Evolutionary conservation across 2,113 vertebrate genomes (phyloP), one percentile per base, ranked within the genome.

Genomic region (Siniperca knerii): DNA sequence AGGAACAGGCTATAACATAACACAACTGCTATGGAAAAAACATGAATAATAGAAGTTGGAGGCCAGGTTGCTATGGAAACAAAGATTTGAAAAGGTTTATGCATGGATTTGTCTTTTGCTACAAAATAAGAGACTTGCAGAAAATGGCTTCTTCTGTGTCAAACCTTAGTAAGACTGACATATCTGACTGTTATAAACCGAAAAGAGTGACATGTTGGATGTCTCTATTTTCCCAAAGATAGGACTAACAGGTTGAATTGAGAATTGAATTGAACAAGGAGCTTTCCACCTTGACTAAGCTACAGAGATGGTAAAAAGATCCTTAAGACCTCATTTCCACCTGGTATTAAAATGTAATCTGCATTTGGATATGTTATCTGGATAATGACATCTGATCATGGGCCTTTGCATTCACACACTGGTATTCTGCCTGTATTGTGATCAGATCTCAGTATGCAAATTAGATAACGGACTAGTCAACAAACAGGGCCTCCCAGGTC

Each of bases 31-130:
- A 13, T 61, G 37, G 48, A 74, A 66, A 21, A 68, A 85, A 58
- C 25, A 87, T 75, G 35, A 84, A 84, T 73, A 75, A 83, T 76
- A 89, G 73, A 91, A 87, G n/a, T 79, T 79, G 74, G 67, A 83
- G 77, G 58, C 48, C 50, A 74, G 46, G 93, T 93, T 95, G 88
- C 92, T 87, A 94, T 94, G 91, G 93, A 87, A 93, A 96, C 92
- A 87, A 69, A 79, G 84, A 89, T 87, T 82, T 85, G 23, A 37
- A 58, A 82, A 78, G 79, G 35, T 86, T 69, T 76, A 64, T 79
- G 42, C 72, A 77, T 66, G 42, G 73, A 60, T 75, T 73, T 83
- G 72, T 48, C 61, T 55, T 87, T 52, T 46, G 4, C 42, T 76
- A 42, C 21, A 15, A 75, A 52, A 79, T 12, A 21, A 61, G 1